phyloP scores from a whole-genome alignment of 2,797 vertebrate genomes.

The Otolemur crassicaudatus region DNA sequence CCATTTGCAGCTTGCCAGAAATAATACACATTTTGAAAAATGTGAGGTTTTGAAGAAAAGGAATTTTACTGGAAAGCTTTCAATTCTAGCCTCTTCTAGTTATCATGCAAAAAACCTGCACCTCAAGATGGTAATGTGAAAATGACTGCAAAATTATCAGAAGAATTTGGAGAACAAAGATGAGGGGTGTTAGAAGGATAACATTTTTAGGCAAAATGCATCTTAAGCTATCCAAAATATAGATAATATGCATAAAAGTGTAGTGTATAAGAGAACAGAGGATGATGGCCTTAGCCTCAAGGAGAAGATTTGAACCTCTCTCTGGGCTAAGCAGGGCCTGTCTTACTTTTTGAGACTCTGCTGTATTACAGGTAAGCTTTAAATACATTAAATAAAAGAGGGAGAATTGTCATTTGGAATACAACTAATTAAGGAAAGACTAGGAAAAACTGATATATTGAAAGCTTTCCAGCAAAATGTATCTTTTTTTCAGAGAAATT shows the following conservation, averaged over 20 bases:
- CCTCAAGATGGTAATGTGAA: no score
- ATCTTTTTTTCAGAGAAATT: background rate
- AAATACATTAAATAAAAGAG: background rate
- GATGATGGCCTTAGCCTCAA: background rate
- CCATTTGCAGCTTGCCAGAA: background rate
- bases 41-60: background rate
- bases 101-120: background rate
- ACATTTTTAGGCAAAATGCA: background rate
- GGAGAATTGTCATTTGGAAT: background rate
- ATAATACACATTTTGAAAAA: background rate
- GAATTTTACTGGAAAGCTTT: background rate
- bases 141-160: fast-evolving
- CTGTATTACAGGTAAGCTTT: background rate
- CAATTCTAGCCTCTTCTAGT: background rate
- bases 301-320: background rate
- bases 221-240: background rate
- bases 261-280: fast-evolving
- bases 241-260: no score
- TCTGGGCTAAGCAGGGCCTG: background rate
- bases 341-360: background rate
- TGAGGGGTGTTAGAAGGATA: fast-evolving
- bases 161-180: fast-evolving
- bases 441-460: background rate
- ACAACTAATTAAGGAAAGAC: background rate
- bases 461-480: background rate